phyloP scores from a whole-genome alignment of 2,113 vertebrate species.

The Istiophorus platypterus region DNA sequence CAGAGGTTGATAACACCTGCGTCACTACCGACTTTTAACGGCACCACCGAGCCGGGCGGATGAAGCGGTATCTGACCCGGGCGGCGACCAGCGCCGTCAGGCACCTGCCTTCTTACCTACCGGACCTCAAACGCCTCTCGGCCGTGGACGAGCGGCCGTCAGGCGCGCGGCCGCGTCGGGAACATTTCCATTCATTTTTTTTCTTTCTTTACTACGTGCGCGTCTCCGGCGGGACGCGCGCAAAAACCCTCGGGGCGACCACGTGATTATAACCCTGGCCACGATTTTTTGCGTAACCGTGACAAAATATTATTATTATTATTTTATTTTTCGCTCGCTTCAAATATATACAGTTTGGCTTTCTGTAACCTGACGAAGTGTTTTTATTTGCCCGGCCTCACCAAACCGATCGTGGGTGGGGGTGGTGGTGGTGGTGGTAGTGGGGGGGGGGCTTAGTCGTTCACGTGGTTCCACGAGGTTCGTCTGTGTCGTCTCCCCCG shows the following conservation, averaged over 20 bases:
- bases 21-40: no score
- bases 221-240: constrained; percentile 16
- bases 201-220: constrained; percentile 32
- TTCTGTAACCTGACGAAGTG: not conserved
- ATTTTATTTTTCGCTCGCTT: not conserved
- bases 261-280: constrained; percentile 39
- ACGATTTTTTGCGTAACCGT: not conserved
- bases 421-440: no score
- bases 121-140: not conserved
- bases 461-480: constrained; percentile 45
- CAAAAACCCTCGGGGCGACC: not conserved
- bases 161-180: not conserved
- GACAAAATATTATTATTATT: not conserved
- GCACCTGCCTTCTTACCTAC: not conserved
- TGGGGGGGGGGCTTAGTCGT: constrained; percentile 15
- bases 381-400: not conserved
- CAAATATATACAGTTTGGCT: not conserved
- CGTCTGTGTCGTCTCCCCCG: not conserved
- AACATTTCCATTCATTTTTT: constrained; percentile 47
- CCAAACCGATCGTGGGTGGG: no score
- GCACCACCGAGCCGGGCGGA: no score
- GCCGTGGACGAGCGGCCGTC: not conserved
- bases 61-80: no score
- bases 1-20: no score
- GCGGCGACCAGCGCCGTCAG: not conserved